Conservation (phyloP, 2,113 vertebrate genomes). For the Brachionichthys hirsutus region DNA sequence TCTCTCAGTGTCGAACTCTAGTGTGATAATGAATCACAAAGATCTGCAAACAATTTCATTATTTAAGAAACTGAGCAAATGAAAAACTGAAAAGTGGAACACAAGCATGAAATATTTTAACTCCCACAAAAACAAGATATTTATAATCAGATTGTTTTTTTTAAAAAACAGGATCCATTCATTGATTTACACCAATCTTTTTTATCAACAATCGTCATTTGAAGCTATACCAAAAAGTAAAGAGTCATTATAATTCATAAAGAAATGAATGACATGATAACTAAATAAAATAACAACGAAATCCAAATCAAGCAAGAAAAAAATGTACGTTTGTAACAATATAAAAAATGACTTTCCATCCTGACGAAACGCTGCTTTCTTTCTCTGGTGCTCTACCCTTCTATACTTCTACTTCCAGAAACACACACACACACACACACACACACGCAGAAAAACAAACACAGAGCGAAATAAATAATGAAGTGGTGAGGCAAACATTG, state of each 20-base stretch:
- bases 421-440: too few species aligned
- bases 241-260: too few species aligned
- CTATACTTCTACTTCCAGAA: constrained; percentile 18
- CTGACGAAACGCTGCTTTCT: constrained; percentile 15
- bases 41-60: background rate
- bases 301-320: background rate
- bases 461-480: constrained; percentile 70
- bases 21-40: background rate
- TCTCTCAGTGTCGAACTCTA: background rate
- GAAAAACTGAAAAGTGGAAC: background rate
- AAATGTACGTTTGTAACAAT: background rate
- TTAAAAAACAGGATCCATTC: too few species aligned
- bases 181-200: too few species aligned
- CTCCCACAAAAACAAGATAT: background rate
- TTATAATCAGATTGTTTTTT: background rate
- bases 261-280: background rate
- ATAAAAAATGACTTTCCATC: constrained; percentile 8
- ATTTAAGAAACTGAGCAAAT: background rate
- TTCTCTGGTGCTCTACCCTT: constrained; percentile 31
- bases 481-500: constrained; percentile 78
- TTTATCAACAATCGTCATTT: background rate
- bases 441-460: background rate
- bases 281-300: background rate
- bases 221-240: too few species aligned
- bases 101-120: background rate